Evolutionary conservation across 53 echinoderm and acorn worm species (phyloP).

Genomic region (Echinometra lucunter): DNA sequence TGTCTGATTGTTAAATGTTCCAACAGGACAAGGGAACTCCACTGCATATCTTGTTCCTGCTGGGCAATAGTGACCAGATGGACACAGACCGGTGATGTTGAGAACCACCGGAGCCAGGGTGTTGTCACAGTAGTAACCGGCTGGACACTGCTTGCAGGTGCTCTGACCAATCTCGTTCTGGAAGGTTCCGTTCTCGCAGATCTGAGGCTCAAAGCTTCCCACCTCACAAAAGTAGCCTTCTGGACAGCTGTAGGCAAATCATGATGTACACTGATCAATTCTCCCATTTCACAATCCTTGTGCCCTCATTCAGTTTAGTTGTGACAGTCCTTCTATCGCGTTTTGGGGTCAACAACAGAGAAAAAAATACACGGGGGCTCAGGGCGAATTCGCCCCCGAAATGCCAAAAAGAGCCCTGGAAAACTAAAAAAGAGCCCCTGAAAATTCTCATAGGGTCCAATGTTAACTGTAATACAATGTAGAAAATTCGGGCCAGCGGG

Average conservation of each 20-base stretch:
- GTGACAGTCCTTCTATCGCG: too few relatives aligned
- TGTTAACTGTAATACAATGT: too few relatives aligned
- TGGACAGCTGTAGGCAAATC: slow-evolving; percentile 77
- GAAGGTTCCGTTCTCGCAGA: slow-evolving; percentile 98
- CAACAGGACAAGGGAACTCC: slow-evolving; percentile 93
- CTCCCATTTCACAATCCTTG: too few relatives aligned
- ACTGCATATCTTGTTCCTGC: slow-evolving; percentile 81
- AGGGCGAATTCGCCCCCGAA: too few relatives aligned
- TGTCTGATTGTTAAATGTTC: slow-evolving; percentile 94
- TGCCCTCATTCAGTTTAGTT: too few relatives aligned
- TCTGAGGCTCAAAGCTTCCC: slow-evolving; percentile 91
- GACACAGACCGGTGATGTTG: slow-evolving; percentile 89
- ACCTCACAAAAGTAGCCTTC: slow-evolving; percentile 88
- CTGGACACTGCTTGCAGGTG: slow-evolving; percentile 92
- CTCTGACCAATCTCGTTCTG: slow-evolving; percentile 92
- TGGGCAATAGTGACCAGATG: slow-evolving; percentile 91
- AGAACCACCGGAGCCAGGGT: slow-evolving; percentile 88
- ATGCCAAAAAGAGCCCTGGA: too few relatives aligned
- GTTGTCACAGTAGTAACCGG: slow-evolving; percentile 98
- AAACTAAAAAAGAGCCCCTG: too few relatives aligned
- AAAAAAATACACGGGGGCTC: too few relatives aligned
- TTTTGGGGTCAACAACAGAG: too few relatives aligned
- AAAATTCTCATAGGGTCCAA: too few relatives aligned
- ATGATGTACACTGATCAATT: not conserved
- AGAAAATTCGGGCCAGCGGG: too few relatives aligned